Conservation (phyloP, 2,797 vertebrate species). For the Falco columbarius region DNA sequence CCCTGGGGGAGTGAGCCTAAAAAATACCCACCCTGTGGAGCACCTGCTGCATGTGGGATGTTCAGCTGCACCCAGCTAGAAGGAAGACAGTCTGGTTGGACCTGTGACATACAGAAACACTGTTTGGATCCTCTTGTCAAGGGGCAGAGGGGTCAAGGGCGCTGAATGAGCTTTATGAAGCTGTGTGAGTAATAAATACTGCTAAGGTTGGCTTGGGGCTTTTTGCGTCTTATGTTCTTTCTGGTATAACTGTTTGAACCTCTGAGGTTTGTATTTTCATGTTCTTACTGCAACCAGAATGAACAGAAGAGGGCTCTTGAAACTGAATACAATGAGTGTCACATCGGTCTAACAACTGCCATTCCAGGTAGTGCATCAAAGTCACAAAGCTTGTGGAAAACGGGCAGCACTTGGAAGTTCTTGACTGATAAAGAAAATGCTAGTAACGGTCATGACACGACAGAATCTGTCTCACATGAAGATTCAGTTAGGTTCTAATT, state of each 20-base stretch:
- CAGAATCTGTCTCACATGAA: neutral
- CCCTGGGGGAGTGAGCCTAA: neutral
- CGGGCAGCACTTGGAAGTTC: neutral
- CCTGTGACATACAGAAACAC: neutral
- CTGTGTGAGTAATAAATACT: neutral
- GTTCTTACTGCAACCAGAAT: neutral
- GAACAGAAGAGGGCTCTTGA: neutral
- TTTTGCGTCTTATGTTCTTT: neutral
- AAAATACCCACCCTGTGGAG: neutral
- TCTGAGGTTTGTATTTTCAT: neutral
- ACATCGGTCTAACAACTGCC: neutral
- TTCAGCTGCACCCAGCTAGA: neutral
- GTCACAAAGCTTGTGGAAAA: neutral
- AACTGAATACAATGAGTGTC: neutral
- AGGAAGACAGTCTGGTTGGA: neutral
- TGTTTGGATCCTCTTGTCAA: neutral
- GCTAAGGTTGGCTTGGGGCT: neutral
- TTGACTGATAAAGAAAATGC: neutral
- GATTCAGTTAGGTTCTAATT: neutral
- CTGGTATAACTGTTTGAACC: neutral
- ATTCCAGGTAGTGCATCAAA: neutral
- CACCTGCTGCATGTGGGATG: neutral
- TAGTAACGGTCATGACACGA: neutral
- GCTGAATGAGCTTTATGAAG: neutral
- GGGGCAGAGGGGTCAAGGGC: neutral